Base-by-base conservation (phyloP, 2,113 vertebrate genomes). In the Ptyas mucosa region DNA sequence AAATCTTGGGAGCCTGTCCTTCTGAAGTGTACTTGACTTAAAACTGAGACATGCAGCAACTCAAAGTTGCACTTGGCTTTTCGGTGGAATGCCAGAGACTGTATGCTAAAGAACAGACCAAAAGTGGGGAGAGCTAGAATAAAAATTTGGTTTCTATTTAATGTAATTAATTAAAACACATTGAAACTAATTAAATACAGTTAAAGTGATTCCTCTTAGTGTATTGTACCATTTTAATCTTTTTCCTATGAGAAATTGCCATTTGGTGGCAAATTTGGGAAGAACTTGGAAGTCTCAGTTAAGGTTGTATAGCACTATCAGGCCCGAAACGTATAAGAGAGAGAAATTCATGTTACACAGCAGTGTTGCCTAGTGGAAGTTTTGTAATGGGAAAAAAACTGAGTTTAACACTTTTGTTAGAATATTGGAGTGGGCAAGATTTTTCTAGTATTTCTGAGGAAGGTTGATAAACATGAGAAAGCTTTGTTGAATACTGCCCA, bases 1-100 rank as follows among this genome's bases (percentile, higher is more conserved):
- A 87, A 11, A 8, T 34, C 95, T 87, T 88, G 58, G 51, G 52
- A 3, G 61, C 90, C 61, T 24, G 20, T 64, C 43, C 0, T 12
- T 81, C 92, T 93, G 55, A 29, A 93, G 39, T 51, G 58, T 58
- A 24, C 51, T 39, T 0, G 0, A 2, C 2, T 49, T 85, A 89
- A 85, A 89, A 46, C 39, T 3, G 18, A 43, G 21, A 24, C 18
- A 46, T 49, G 39, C 1, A 85, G 21, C 18, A 26, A 34, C 20
- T 81, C 18, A 81, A 81, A 81, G 34, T 81, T 39, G 2, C 15
- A 39, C 69, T 81, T 20, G 69, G 69, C 34, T 81, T 81, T 81
- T 39, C 3, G 1, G 1, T 81, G 69, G 15, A 20, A 20, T 39
- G 34, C 69, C n/a, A 39, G 69, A 81, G 34, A 81, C n/a, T 81